phyloP scores from a whole-genome alignment of 2,888 invertebrate species.

The Vanessa cardui region DNA sequence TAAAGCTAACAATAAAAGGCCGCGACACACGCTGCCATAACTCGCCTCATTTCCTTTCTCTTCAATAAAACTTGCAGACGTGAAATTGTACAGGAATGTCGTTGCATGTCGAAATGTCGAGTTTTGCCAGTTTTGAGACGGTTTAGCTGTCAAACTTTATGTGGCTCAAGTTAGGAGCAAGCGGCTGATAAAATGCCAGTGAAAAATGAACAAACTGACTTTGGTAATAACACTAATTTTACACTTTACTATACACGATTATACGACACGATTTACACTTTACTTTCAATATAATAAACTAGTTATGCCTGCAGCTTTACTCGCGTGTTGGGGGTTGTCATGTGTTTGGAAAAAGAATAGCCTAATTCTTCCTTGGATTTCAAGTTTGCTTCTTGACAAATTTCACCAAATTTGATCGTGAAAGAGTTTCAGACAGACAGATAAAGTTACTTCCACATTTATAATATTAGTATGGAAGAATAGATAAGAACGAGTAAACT shows the following conservation, averaged over 20 bases:
- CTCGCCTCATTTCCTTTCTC: slow-evolving; percentile 43
- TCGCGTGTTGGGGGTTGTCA: too few species aligned
- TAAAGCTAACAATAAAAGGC: slow-evolving; percentile 32
- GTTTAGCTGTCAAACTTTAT: slow-evolving; percentile 51
- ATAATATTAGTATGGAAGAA: too few species aligned
- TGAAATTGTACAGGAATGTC: slow-evolving; percentile 48
- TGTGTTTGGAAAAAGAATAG: too few species aligned
- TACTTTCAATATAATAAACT: not conserved
- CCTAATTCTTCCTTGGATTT: too few species aligned
- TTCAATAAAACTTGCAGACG: slow-evolving; percentile 49
- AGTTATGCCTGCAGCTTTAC: too few species aligned
- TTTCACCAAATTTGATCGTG: too few species aligned
- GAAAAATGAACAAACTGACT: slow-evolving; percentile 7
- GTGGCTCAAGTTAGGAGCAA: slow-evolving; percentile 23
- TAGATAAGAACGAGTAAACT: too few species aligned
- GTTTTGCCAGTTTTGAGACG: slow-evolving; percentile 47
- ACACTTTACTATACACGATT: not conserved
- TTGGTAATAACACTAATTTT: not conserved
- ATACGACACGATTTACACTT: not conserved
- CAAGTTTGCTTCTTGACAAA: too few species aligned
- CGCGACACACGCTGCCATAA: slow-evolving; percentile 30
- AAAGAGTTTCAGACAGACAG: too few species aligned
- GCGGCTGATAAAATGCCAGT: slow-evolving; percentile 2
- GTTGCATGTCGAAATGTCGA: slow-evolving; percentile 47
- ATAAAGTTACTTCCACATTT: too few species aligned